Percentiles rank a stretch among this genome's conserved stretches.
Conservation (phyloP, 2,113 vertebrate species). For the Vulpes lagopus region DNA sequence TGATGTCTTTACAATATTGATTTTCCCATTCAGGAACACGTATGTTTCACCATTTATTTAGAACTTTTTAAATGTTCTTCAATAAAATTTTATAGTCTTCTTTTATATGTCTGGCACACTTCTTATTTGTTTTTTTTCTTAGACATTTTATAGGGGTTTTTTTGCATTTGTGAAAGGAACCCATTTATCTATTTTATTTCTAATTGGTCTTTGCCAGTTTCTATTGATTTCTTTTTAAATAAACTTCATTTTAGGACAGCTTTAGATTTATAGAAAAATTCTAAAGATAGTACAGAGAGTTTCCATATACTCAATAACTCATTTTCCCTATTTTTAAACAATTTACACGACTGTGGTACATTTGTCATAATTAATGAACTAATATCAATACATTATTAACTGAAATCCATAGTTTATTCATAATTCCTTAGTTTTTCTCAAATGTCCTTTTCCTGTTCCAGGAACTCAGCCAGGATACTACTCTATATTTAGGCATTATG, state of each 20-base stretch:
- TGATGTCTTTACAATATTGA: conserved; percentile 69
- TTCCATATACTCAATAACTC: not conserved
- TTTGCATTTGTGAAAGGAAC: conserved; percentile 56
- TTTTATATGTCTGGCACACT: conserved; percentile 56
- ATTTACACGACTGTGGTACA: conserved; percentile 17
- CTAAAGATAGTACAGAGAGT: conserved; percentile 37
- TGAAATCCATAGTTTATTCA: conserved; percentile 8
- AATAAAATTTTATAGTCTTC: conserved; percentile 60
- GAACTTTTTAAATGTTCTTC: conserved; percentile 65
- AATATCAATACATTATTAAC: conserved; percentile 39
- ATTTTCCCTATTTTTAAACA: conserved; percentile 61
- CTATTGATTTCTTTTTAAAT: conserved; percentile 53
- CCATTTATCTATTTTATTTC: conserved; percentile 62
- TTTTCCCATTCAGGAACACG: conserved; percentile 46
- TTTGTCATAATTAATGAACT: conserved; percentile 27
- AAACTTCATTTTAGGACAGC: conserved; percentile 52
- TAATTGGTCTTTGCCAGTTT: conserved; percentile 8
- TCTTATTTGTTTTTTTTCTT: conserved; percentile 69
- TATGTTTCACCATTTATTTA: conserved; percentile 62
- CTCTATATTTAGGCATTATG: not conserved
- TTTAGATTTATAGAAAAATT: conserved; percentile 55
- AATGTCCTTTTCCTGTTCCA: conserved; percentile 9
- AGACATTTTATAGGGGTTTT: conserved; percentile 49
- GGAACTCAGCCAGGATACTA: not conserved
- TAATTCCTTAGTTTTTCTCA: conserved; percentile 22